Conservation (phyloP, 2,888 invertebrate species). For the Acheta domesticus region DNA sequence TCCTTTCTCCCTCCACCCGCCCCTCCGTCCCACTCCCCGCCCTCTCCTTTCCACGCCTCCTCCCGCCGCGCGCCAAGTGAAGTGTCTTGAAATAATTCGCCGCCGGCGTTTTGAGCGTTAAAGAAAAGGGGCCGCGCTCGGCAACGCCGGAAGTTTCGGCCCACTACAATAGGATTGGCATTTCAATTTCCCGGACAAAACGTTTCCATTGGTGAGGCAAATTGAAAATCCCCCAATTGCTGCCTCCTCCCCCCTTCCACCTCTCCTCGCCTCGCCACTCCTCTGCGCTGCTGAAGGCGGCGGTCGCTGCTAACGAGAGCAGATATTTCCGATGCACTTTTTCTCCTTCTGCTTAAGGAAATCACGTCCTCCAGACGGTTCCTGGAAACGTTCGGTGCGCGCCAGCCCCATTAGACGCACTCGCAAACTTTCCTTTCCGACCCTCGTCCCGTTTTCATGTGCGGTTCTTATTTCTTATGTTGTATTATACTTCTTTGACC, state of each 20-base stretch:
- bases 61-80: not conserved
- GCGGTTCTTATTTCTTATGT: too few species aligned
- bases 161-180: conserved; percentile 2
- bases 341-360: not conserved
- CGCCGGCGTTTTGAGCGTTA: not conserved
- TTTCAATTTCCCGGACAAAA: not conserved
- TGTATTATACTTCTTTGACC: too few species aligned
- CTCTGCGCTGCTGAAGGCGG: not conserved
- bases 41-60: too few species aligned
- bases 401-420: too few species aligned
- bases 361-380: not conserved
- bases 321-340: not conserved
- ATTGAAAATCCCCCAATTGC: conserved; percentile 4
- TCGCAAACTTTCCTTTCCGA: too few species aligned
- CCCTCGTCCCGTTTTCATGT: too few species aligned
- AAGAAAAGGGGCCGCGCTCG: not conserved
- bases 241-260: not conserved
- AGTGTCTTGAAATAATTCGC: not conserved
- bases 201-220: not conserved
- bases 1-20: too few species aligned
- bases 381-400: too few species aligned
- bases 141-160: not conserved
- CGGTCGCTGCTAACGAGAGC: not conserved
- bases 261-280: too few species aligned
- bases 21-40: too few species aligned